Evolutionary conservation across 2,888 invertebrate genomes (phyloP).

Genomic region (Dorcus parallelipipedus): DNA sequence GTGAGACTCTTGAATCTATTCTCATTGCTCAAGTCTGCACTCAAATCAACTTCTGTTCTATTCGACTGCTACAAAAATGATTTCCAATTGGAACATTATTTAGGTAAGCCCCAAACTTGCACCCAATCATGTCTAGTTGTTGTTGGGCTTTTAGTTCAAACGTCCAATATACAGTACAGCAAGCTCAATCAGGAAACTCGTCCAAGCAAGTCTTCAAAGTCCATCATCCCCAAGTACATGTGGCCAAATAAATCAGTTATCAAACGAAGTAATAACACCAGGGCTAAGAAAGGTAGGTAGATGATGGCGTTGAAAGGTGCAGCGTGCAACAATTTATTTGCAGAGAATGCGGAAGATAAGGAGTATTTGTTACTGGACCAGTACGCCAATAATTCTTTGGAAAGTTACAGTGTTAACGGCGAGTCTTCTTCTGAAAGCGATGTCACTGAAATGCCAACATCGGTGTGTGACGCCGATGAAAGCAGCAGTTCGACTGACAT

Average conservation of each 20-base stretch:
- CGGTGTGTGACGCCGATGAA: constrained; percentile 46
- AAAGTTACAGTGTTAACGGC: constrained; percentile 32
- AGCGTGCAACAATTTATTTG: constrained; percentile 2
- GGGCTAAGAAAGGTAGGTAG: constrained; percentile 4
- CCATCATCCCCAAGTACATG: constrained; percentile 7
- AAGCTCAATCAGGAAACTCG: constrained; percentile 31
- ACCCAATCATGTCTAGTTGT: background rate
- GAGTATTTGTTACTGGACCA: constrained; percentile 60
- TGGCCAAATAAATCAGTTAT: constrained; percentile 8
- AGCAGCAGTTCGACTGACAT: constrained; percentile 73
- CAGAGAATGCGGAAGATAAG: constrained; percentile 54
- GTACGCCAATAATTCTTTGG: constrained; percentile 46
- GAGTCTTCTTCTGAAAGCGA: constrained; percentile 43
- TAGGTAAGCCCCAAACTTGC: constrained; percentile 40
- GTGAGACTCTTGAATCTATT: constrained; percentile 59
- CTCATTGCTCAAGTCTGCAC: constrained; percentile 47
- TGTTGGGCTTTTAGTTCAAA: constrained; percentile 21
- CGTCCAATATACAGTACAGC: constrained; percentile 39
- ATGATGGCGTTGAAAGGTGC: background rate
- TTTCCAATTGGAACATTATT: constrained; percentile 53
- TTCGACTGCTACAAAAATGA: constrained; percentile 59
- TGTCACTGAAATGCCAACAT: constrained; percentile 29
- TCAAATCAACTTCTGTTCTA: constrained; percentile 38
- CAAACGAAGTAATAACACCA: constrained; percentile 2
- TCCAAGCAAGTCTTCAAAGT: constrained; percentile 3